Evolutionary conservation across 2,113 vertebrate genomes (phyloP).

Genomic region (Serinus canaria): DNA sequence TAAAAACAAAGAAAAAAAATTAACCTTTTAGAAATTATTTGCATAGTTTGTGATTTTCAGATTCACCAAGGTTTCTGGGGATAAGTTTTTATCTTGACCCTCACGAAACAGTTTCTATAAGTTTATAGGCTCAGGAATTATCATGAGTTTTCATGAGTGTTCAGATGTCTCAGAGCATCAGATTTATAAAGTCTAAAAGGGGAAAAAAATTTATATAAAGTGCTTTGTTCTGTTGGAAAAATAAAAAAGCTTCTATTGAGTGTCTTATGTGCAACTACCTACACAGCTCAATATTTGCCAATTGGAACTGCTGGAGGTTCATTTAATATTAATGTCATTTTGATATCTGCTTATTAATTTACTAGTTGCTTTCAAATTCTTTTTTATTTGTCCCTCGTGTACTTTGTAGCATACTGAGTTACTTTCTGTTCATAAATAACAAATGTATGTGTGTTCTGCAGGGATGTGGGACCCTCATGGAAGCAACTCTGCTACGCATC

Average conservation of each 20-base stretch:
- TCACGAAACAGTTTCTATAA: neutral
- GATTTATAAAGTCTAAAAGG: neutral
- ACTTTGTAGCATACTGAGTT: neutral
- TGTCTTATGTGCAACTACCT: neutral
- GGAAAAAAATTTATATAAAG: neutral
- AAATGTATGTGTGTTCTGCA: neutral
- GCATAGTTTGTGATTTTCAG: neutral
- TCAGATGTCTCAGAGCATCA: neutral
- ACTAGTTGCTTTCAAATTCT: neutral
- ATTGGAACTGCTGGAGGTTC: neutral
- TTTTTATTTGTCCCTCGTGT: neutral
- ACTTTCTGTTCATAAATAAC: neutral
- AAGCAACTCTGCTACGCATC: neutral
- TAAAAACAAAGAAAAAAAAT: neutral
- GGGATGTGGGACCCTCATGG: neutral
- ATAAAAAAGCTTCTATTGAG: neutral
- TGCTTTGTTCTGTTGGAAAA: neutral
- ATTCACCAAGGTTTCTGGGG: neutral
- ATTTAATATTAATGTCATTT: neutral
- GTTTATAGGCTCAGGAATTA: neutral
- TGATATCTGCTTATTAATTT: neutral
- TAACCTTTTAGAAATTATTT: neutral
- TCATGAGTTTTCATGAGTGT: fast-evolving
- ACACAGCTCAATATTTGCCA: neutral
- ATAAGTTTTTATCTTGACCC: neutral